phyloP scores from a whole-genome alignment of 92 coral and sea anemone genomes.

The Hydrozoanthus gracilis region DNA sequence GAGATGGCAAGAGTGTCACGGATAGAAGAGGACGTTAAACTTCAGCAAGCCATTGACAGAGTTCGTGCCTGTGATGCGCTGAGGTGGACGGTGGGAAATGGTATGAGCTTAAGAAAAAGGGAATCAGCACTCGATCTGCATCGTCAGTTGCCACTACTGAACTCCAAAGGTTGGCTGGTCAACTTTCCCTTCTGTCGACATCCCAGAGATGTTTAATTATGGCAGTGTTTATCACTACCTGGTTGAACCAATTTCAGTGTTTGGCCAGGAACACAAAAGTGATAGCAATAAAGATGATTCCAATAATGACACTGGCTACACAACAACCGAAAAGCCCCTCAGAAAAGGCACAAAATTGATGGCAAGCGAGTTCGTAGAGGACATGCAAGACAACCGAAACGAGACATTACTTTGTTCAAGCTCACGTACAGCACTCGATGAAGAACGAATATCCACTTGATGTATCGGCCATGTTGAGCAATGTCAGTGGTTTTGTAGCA shows the following conservation, averaged over 20 bases:
- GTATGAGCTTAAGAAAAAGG: conserved; percentile 41
- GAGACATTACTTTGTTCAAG: too few relatives aligned
- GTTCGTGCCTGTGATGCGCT: conserved; percentile 51
- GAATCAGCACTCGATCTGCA: conserved; percentile 9
- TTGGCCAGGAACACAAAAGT: neutral
- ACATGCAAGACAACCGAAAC: conserved; percentile 29
- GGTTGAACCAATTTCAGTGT: conserved; percentile 15
- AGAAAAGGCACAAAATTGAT: neutral
- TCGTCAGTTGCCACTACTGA: neutral
- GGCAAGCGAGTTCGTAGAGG: conserved; percentile 33
- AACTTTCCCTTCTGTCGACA: conserved; percentile 42
- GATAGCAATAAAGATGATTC: neutral
- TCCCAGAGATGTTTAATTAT: conserved; percentile 54
- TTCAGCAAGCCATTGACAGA: conserved; percentile 26
- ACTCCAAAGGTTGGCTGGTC: conserved; percentile 30
- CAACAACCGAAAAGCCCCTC: conserved; percentile 32
- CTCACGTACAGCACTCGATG: too few relatives aligned
- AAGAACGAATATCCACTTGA: too few relatives aligned
- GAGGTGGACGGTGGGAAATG: conserved; percentile 52
- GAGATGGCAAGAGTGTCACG: conserved; percentile 66
- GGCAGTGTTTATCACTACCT: conserved; percentile 27
- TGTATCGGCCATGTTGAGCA: too few relatives aligned
- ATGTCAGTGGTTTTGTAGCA: too few relatives aligned
- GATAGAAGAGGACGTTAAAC: conserved; percentile 53
- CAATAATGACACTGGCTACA: conserved; percentile 22